Percentiles rank a stretch among this genome's conserved stretches.
Evolutionary conservation across 2,113 vertebrate species (phyloP).

Genomic region (Murina feae): DNA sequence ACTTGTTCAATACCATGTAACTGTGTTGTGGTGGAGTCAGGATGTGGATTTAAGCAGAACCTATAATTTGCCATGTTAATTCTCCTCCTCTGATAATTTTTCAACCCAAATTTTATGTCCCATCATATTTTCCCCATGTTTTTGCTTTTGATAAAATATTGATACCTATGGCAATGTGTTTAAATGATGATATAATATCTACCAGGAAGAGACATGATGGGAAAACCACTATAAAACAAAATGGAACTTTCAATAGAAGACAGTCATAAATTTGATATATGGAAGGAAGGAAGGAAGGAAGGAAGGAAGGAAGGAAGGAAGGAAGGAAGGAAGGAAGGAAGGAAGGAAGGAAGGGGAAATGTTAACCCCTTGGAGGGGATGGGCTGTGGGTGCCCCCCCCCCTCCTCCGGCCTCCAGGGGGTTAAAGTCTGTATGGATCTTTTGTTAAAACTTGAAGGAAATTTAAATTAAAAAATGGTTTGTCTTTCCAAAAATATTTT

Average conservation of each 20-base stretch:
- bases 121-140: neutral
- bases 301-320: too few relatives aligned
- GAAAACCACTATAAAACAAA: slow-evolving; percentile 19
- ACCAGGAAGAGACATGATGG: neutral
- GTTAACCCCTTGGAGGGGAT: neutral
- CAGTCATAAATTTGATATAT: neutral
- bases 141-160: slow-evolving; percentile 41
- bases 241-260: neutral
- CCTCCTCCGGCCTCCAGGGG: too few relatives aligned
- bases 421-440: neutral
- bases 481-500: neutral
- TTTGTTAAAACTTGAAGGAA: neutral
- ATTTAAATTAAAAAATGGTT: neutral
- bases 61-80: neutral
- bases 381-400: too few relatives aligned
- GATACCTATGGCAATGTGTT: neutral
- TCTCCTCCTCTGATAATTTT: neutral
- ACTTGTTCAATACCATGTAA: neutral
- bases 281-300: neutral
- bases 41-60: neutral
- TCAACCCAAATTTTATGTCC: neutral
- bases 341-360: neutral
- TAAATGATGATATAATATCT: slow-evolving; percentile 7
- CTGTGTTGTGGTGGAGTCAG: neutral
- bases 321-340: neutral